phyloP scores from a whole-genome alignment of 2,113 vertebrate genomes.

The Fulmarus glacialis region DNA sequence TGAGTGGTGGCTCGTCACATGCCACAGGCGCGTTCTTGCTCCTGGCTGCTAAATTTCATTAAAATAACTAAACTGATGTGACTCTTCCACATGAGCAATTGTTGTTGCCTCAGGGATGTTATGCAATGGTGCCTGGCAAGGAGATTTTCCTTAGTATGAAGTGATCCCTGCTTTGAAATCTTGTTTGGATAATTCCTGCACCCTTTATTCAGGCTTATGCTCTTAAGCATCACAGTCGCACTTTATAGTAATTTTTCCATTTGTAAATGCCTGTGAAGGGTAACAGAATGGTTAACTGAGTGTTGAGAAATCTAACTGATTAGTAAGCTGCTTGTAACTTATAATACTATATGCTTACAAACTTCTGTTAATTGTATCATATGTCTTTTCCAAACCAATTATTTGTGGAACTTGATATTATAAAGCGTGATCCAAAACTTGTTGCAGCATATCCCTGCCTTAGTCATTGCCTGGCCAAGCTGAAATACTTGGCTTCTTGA shows the following conservation, averaged over 20 bases:
- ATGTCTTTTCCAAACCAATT: neutral
- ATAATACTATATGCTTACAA: neutral
- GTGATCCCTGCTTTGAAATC: constrained; percentile 9
- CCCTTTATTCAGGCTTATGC: neutral
- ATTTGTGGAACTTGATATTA: constrained; percentile 5
- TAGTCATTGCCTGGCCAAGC: constrained; percentile 42
- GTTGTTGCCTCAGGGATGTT: constrained; percentile 45
- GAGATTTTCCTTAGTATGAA: neutral
- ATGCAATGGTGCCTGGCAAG: constrained; percentile 14
- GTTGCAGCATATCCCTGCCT: neutral
- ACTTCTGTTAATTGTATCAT: neutral
- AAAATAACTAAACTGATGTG: constrained; percentile 17
- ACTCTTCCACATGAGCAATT: constrained; percentile 28
- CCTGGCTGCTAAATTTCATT: constrained; percentile 54
- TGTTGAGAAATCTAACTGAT: neutral
- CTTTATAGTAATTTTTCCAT: neutral
- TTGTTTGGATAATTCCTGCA: neutral
- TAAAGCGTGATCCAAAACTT: constrained; percentile 18
- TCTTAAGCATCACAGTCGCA: neutral
- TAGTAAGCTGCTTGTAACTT: neutral
- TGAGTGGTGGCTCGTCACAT: constrained; percentile 8
- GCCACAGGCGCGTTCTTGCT: neutral
- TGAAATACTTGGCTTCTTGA: constrained; percentile 59
- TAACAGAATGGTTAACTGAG: neutral
- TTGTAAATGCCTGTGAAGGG: neutral